Conservation (phyloP, 2,113 vertebrate species). For the Pachyramphus minor region DNA sequence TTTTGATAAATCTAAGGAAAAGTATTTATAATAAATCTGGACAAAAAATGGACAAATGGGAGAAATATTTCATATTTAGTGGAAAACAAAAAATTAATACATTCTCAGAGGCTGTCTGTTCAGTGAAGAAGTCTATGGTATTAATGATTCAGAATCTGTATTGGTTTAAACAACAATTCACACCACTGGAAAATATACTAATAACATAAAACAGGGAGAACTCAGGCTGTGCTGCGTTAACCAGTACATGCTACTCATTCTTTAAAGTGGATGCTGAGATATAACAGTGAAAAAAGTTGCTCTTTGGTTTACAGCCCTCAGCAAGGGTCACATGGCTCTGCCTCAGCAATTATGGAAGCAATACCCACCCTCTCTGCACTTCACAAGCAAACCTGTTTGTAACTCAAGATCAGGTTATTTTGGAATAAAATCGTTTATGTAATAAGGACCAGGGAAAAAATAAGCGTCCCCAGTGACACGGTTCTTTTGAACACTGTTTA, state of each 20-base stretch:
- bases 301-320: background rate
- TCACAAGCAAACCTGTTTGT: background rate
- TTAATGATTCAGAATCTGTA: background rate
- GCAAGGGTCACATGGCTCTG: fast-evolving
- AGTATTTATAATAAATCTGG: background rate
- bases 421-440: background rate
- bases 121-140: background rate
- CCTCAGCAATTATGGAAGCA: background rate
- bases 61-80: background rate
- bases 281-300: background rate
- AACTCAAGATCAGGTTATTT: background rate
- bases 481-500: background rate
- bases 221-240: background rate
- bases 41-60: background rate
- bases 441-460: background rate
- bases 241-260: fast-evolving
- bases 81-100: background rate
- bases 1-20: background rate
- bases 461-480: background rate
- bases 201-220: background rate
- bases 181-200: background rate
- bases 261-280: background rate
- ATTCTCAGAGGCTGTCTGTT: background rate
- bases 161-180: background rate
- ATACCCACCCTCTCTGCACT: background rate